Conservation (phyloP, 2,888 invertebrate genomes). For the Ochropleura leucogaster region DNA sequence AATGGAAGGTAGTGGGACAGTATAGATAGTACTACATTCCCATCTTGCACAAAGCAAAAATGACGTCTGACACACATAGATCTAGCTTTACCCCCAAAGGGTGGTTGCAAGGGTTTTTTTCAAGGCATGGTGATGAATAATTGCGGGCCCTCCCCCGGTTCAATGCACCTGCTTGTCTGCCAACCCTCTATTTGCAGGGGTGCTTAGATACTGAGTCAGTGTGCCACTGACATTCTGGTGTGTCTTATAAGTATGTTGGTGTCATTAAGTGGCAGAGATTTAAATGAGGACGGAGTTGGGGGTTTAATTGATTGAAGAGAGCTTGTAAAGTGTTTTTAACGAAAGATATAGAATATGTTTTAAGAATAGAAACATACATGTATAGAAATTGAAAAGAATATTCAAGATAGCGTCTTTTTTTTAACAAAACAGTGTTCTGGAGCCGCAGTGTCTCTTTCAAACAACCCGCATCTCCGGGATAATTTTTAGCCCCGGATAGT, state of each 20-base stretch:
- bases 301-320: slow-evolving; percentile 4
- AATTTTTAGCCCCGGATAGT: no score
- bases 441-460: no score
- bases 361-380: no score
- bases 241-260: slow-evolving; percentile 47
- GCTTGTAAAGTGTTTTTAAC: not conserved
- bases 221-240: slow-evolving; percentile 73
- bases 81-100: slow-evolving; percentile 55
- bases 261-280: slow-evolving; percentile 29
- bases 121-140: slow-evolving; percentile 79
- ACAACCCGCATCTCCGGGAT: no score
- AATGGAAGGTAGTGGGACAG: not conserved
- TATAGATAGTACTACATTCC: not conserved
- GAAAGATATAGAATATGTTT: not conserved
- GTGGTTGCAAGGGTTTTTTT: slow-evolving; percentile 69
- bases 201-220: slow-evolving; percentile 73
- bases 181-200: slow-evolving; percentile 66
- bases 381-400: no score
- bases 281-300: slow-evolving; percentile 1
- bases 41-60: slow-evolving; percentile 27
- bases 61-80: slow-evolving; percentile 16
- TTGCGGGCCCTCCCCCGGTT: slow-evolving; percentile 74
- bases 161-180: slow-evolving; percentile 72
- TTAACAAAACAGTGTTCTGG: no score
- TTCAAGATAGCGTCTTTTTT: no score